Base-by-base conservation (phyloP, 2,113 vertebrate genomes). In the Plotosus lineatus region DNA sequence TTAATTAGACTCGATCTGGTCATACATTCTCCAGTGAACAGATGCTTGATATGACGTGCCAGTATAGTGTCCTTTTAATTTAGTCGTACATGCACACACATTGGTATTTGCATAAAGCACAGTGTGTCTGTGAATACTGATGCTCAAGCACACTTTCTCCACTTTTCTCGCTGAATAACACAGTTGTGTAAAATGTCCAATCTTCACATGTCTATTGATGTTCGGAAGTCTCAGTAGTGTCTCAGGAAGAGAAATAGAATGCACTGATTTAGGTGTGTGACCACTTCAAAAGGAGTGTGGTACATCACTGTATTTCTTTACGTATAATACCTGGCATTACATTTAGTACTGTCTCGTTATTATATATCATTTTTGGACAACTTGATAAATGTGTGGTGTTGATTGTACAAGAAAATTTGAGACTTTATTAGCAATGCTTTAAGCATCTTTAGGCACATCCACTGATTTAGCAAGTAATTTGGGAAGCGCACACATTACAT, bases 41-140 rank as follows among this genome's bases (percentile, higher is more conserved):
- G 84, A 85, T 84, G 82, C 77, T 76, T 79, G 40, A 50, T 53
- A 36, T 74, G 66, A 78, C 48, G 50, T 55, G 74, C 69, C 83
- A 33, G 48, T 75, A 23, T 78, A 65, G 71, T 53, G 42, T 61
- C 65, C 65, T 80, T 50, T 84, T 84, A 46, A 84, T 78, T 42
- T 40, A 26, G 40, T 73, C 33, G 44, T 75, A 60, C 38, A 69
- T 36, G 31, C 69, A 66, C 14, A n/a, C 75, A 53, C 50, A 56
- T 8, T 63, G 44, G 17, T 55, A 74, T 80, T 80, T 79, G 74
- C 26, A 77, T 77, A 21, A 50, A 28, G 31, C 14, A 51, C 51
- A 50, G 9, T 40, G 56, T 19, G 23, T 77, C n/a, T 50, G 15
- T 21, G 56, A 78, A 69, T 79, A 61, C 55, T 42, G 46, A 28